Evolutionary conservation across 2,797 vertebrate genomes (phyloP).

Genomic region (Pristis pectinata): DNA sequence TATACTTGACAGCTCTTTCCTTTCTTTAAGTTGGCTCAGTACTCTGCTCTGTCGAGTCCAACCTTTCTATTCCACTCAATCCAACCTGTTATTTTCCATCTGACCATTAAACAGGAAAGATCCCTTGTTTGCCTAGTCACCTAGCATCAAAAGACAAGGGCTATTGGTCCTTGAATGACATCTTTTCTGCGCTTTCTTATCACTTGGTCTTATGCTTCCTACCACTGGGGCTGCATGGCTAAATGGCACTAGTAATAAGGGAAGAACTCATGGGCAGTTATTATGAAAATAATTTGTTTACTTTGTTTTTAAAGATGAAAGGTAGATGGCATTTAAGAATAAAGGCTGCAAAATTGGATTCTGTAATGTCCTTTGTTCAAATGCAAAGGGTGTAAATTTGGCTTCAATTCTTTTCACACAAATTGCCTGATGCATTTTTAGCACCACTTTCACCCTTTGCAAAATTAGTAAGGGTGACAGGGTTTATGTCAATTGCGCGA

Average conservation of each 20-base stretch:
- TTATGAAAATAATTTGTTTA: not conserved
- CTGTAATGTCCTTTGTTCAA: too few species aligned
- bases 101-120: not conserved
- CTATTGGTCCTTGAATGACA: not conserved
- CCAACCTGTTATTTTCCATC: not conserved
- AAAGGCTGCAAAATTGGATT: not conserved
- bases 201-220: not conserved
- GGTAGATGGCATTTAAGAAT: not conserved
- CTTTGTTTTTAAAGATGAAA: not conserved
- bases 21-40: not conserved
- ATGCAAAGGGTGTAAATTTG: too few species aligned
- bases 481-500: too few species aligned
- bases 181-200: not conserved
- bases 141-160: not conserved
- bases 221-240: not conserved
- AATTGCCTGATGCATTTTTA: too few species aligned
- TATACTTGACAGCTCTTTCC: not conserved
- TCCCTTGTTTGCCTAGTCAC: too few species aligned
- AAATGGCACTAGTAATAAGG: not conserved
- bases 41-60: not conserved
- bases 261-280: not conserved
- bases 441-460: constrained; percentile 52
- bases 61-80: not conserved
- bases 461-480: constrained; percentile 42
- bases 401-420: too few species aligned